Evolutionary conservation across 2,113 vertebrate genomes (phyloP).

Genomic region (Perca flavescens): DNA sequence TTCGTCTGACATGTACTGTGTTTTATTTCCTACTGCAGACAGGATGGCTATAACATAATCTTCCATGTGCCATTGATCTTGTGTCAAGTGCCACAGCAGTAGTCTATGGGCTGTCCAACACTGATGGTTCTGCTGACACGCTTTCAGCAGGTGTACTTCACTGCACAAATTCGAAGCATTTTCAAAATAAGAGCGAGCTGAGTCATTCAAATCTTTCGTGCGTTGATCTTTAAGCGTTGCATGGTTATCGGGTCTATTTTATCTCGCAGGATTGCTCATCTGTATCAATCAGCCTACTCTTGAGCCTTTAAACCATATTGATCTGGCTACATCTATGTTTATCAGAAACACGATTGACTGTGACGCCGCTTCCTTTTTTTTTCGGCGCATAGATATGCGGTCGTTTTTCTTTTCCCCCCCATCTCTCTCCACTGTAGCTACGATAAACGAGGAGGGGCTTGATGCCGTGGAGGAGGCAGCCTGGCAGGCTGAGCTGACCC

Average conservation of each 20-base stretch:
- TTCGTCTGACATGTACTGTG: background rate
- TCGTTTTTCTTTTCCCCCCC: conserved; percentile 1
- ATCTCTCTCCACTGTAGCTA: conserved; percentile 66
- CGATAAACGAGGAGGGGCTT: conserved; percentile 84
- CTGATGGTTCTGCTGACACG: conserved; percentile 16
- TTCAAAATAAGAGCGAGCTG: conserved; percentile 36
- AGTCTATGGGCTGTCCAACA: background rate
- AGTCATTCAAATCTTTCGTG: background rate
- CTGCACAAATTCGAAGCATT: conserved; percentile 37
- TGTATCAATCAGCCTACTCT: background rate
- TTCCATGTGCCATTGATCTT: conserved; percentile 2
- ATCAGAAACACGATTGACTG: conserved; percentile 36
- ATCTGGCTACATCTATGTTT: background rate
- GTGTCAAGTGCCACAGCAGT: background rate
- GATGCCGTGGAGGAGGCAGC: conserved; percentile 75
- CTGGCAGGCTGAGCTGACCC: conserved; percentile 64
- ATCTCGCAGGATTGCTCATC: background rate
- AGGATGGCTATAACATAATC: background rate
- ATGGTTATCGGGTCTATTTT: background rate
- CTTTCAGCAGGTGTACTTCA: conserved; percentile 35
- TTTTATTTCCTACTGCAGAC: background rate
- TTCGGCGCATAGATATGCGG: conserved; percentile 64
- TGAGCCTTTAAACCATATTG: background rate
- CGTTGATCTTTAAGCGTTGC: background rate
- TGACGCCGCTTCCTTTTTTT: conserved; percentile 73